phyloP scores from a whole-genome alignment of 2,888 invertebrate species.

The Theodoxus fluviatilis region DNA sequence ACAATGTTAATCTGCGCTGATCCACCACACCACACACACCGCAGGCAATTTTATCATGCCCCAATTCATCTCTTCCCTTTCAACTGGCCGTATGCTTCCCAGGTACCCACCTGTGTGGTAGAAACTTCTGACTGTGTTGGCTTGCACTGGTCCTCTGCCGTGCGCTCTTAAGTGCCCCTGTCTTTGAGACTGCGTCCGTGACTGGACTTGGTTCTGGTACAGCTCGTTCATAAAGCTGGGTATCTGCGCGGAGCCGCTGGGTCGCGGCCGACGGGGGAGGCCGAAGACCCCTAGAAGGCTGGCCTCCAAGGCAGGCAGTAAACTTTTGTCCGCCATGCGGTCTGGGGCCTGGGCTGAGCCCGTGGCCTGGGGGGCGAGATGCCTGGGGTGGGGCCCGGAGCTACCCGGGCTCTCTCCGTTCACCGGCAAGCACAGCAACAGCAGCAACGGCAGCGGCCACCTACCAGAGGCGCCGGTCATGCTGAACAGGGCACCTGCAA shows the following conservation, averaged over 20 bases:
- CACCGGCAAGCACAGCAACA: slow-evolving; percentile 44
- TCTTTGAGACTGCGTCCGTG: too few species aligned
- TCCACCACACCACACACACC: too few species aligned
- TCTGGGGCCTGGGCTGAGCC: too few species aligned
- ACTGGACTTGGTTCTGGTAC: too few species aligned
- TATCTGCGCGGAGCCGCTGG: slow-evolving; percentile 70
- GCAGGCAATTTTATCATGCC: too few species aligned
- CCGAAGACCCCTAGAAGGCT: slow-evolving; percentile 74
- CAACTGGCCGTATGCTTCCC: too few species aligned
- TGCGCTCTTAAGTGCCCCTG: slow-evolving; percentile 41
- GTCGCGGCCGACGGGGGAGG: slow-evolving; percentile 70
- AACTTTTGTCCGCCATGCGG: too few species aligned
- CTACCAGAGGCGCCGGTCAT: slow-evolving; percentile 49
- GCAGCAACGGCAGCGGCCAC: slow-evolving; percentile 44
- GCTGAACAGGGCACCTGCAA: slow-evolving; percentile 53
- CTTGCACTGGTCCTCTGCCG: slow-evolving; percentile 40
- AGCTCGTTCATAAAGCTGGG: slow-evolving; percentile 83
- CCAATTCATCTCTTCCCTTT: too few species aligned
- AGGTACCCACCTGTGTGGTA: slow-evolving; percentile 49
- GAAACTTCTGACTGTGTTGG: slow-evolving; percentile 62
- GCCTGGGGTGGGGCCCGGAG: too few species aligned
- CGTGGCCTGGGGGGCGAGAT: too few species aligned
- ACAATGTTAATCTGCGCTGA: too few species aligned
- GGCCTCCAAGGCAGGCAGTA: slow-evolving; percentile 69
- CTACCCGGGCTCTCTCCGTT: too few species aligned